These are phyloP conservation scores for Scarus forsteni DNA, from an alignment of 2,797 vertebrate genomes.

Conservation along the genomic window DNA sequence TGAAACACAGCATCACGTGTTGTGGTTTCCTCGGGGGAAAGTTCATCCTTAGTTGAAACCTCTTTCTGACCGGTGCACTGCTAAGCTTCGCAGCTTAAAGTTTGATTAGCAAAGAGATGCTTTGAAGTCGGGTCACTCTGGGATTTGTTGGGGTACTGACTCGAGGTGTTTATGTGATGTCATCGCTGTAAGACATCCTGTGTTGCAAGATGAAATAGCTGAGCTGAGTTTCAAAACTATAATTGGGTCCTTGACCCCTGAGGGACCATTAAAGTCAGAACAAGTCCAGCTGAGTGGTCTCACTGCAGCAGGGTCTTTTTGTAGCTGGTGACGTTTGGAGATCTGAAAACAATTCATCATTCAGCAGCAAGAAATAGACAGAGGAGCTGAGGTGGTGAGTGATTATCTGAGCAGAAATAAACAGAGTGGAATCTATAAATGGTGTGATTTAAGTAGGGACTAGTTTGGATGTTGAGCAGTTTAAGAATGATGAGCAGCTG, in stretches of 20 bases:
- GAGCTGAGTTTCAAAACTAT: constrained; percentile 7
- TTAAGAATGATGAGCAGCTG: too few species aligned
- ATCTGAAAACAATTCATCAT: background rate
- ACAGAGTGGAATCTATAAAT: background rate
- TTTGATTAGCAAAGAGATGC: constrained; percentile 33
- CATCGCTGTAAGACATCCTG: constrained; percentile 43
- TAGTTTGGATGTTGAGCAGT: too few species aligned
- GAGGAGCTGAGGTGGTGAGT: background rate
- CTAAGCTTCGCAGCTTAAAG: constrained; percentile 34
- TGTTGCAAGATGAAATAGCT: constrained; percentile 28
- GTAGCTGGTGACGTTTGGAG: constrained; percentile 5
- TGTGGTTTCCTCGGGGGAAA: constrained; percentile 18
- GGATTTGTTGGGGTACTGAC: constrained; percentile 27
- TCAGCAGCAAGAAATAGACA: background rate
- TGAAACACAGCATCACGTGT: constrained; percentile 21
- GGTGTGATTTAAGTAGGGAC: too few species aligned
- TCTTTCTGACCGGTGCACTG: background rate
- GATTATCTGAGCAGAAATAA: background rate
- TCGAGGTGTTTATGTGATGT: constrained; percentile 54
- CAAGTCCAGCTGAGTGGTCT: background rate
- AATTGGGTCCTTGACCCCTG: background rate
- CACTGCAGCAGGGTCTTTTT: background rate
- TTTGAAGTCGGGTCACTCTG: constrained; percentile 42
- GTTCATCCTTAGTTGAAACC: constrained; percentile 13
- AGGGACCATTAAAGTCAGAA: constrained; percentile 1